Evolutionary conservation across 2,797 vertebrate species (phyloP), one percentile per base, ranked within the genome.

Genomic region (Acanthiza pusilla): DNA sequence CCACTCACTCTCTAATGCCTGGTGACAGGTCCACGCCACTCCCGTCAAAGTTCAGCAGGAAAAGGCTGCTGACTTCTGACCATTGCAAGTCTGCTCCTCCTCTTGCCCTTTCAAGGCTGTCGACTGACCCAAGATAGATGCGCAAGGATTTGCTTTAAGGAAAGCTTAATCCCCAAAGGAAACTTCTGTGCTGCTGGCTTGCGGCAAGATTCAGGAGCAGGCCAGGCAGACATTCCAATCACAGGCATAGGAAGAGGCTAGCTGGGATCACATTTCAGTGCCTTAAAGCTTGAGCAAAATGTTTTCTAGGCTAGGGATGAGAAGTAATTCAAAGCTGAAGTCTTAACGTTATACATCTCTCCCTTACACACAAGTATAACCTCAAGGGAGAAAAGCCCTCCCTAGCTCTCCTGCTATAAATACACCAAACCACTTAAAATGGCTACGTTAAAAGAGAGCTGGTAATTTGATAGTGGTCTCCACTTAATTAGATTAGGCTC

Each of bases 381-480:
- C 89, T 74, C 65, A 0, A 80, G 85, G 93, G 77, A 93, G n/a
- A 91, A 93, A 77, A 94, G 66, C 77, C 91, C 68, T 94, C 86
- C 71, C 80, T 60, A 83, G 55, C 77, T 93, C 0, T 1, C 50
- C 54, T 94, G 11, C 94, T 94, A 96, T 94, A 96, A 97, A 96
- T 96, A 96, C 45, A 91, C 74, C 62, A 62, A 93, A 93, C 53
- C 74, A 85, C 80, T 94, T 89, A 42, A 95, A 96, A 96, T 60
- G 90, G 80, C 91, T 87, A 77, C 0, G 11, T 89, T 96, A 75
- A 94, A 95, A 91, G 77, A 95, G 72, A 90, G 73, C 57, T 90
- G 89, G 88, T 96, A 96, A 95, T 94, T 93, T 96, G 84, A 95
- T 88, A 93, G 91, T 93, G 83, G 93, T 91, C 91, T 96, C 88